Evolutionary conservation across 1,140 invertebrate genomes (phyloP), one percentile per base, ranked within the genome.

Genomic region (Leptoteleia sp.): DNA sequence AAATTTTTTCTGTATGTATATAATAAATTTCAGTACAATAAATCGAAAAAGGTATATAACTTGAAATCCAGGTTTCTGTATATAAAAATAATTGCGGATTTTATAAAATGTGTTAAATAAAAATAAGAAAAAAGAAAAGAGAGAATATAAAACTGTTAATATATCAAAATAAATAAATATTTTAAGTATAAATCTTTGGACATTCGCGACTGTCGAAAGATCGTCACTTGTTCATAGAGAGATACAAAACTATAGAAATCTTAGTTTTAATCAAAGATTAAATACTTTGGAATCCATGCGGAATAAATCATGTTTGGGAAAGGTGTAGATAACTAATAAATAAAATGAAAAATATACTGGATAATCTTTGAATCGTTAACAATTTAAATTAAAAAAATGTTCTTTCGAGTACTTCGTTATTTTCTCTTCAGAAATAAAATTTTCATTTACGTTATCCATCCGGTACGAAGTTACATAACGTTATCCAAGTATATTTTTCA

Each of bases 401-500:
- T 68, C 48, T 61, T 65, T 67, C 54, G 29, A 76, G 61, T 54
- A 76, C 54, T 54, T 76, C 61, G 42, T 59, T 57, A 57, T 16
- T 25, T 50, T 33, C 43, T 15, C 45, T 65, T 59, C 22, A 25
- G 3, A 25, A 3, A 25, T 25, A 8, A 37, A 40, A 33, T 29
- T 54, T 67, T 27, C 45, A 29, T 70, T 76, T 65, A 25, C 9
- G 50, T 64, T 76, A 50, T 13, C 40, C 40, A 54, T 48, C 55
- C 47, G 19, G 11, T 48, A 25, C 16, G 15, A 57, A 38, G 9
- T 22, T 40, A 22, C 9, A 12, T 43, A 31, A 33, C 13, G 25
- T 76, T 80, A 72, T 80, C 77, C 61, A 65, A 0, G 65, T 80
- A 76, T 76, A 80, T 76, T 76, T 80, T 80, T 80, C 71, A 68